Evolutionary conservation across 2,113 vertebrate species (phyloP), one percentile per base, ranked within the genome.

Genomic region (Pelecanoides urinatrix): DNA sequence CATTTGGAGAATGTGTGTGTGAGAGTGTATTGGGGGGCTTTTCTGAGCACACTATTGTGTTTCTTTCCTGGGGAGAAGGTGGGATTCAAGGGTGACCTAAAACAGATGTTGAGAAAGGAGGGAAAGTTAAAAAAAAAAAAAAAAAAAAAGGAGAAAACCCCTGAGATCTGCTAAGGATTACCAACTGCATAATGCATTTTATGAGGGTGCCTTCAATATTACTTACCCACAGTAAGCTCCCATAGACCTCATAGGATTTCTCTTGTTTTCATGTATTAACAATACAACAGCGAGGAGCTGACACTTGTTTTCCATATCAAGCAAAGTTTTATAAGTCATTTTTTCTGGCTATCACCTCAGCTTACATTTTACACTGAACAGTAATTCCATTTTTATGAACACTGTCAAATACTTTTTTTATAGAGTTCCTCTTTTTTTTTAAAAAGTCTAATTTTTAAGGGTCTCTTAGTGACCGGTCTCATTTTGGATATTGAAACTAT

Each of bases 21-120:
- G 49, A 94, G 75, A 92, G 65, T 49, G 70, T 91, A 72, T 4
- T 68, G 73, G 68, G 82, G 94, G n/a, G 63, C 14, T 78, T 20
- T 56, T 30, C 47, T 68, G 74, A 83, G 63, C 72, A 59, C 59
- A 71, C 77, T 42, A 50, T 85, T 93, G 71, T 96, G 81, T 73
- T 95, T 30, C 72, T 90, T 94, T 97, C 86, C 94, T 56, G 49
- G 86, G 52, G 63, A 93, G 77, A 96, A 95, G 73, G 88, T 95
- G 47, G 68, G 90, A 96, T 93, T 96, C 94, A 88, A 86, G 72
- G 49, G 67, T 96, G 90, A 97, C 88, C 91, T 94, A 94, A 97
- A 97, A 81, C 84, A 97, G 77, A 95, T 95, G 91, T 73, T 81
- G 78, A 87, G 56, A 87, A 92, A 84, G 65, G 30, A 95, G 45